Base-by-base conservation (phyloP, 2,113 vertebrate genomes). In the Climacteris rufus region DNA sequence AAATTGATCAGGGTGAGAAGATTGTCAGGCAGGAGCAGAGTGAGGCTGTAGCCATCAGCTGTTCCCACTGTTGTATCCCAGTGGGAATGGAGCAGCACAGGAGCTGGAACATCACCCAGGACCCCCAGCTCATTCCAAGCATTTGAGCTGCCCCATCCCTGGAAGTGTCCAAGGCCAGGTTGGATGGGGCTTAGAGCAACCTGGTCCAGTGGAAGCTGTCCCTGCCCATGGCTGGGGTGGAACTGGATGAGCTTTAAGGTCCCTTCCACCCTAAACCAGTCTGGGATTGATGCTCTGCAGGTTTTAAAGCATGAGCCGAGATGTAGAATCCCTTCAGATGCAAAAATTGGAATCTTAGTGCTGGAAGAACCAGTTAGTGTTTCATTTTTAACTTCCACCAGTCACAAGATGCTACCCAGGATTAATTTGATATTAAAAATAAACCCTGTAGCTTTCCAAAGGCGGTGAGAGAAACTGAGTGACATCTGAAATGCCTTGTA, bases 121-220 rank as follows among this genome's bases (percentile, higher is more conserved):
- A 31, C 16, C 11, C 42, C 1, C 8, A 60, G 45, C 61, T 66
- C 64, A 45, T 44, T 33, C 28, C 14, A 40, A n/a, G 30, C 31
- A 2, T 16, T 15, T 22, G 28, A 59, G n/a, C 47, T 82, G 39
- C 7, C 22, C 47, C 47, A 61, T 27, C 40, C 40, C 40, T 42
- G 54, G 17, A 0, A 35, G 20, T 35, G 20, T 1, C 14, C 40
- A 2, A 42, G 37, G 76, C 31, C 59, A 42, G n/a, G 16, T 0
- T 75, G 70, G 17, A 53, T 0, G 2, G 8, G 30, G 24, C n/a
- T 69, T 69, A 63, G 56, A 56, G 40, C 40, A 54, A 0, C 15
- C 63, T 63, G 56, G 63, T 2, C 19, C 0, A 35, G 35, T 54
- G 47, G 15, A 5, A 69, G 31, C 21, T 77, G 54, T 31, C 40